phyloP scores from a whole-genome alignment of 2,113 vertebrate genomes.

The Leptobrachium leishanense region DNA sequence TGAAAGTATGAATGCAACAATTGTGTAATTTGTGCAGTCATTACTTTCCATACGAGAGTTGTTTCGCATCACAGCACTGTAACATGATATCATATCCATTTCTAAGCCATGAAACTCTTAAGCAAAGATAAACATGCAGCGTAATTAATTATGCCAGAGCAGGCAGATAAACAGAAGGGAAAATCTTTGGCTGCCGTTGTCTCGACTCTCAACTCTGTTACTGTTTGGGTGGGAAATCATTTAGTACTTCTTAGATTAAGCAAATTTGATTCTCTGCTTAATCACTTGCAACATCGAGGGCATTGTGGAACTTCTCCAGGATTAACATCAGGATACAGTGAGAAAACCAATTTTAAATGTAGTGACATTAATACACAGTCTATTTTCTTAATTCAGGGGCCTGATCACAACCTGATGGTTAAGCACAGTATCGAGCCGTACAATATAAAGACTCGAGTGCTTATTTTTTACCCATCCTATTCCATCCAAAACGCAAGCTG shows the following conservation, averaged over 20 bases:
- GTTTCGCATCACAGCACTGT: neutral
- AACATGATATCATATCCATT: slow-evolving; percentile 16
- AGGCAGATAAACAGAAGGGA: slow-evolving; percentile 31
- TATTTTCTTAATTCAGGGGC: too few species aligned
- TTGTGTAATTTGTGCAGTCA: too few species aligned
- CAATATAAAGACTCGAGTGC: too few species aligned
- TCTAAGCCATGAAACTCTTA: slow-evolving; percentile 19
- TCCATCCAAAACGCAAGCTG: too few species aligned
- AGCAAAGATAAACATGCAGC: slow-evolving; percentile 22
- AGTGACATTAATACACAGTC: too few species aligned
- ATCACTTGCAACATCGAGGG: neutral
- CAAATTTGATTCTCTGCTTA: neutral
- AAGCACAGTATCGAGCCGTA: too few species aligned
- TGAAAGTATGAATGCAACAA: too few species aligned
- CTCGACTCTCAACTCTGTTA: neutral
- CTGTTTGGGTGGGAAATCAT: slow-evolving; percentile 9
- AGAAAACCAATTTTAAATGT: too few species aligned
- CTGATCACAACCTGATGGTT: too few species aligned
- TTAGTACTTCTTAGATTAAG: neutral
- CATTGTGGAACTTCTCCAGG: too few species aligned
- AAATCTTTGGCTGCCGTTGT: slow-evolving; percentile 13
- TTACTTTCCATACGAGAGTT: neutral
- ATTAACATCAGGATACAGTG: too few species aligned
- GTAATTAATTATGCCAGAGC: slow-evolving; percentile 26
- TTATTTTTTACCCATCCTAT: too few species aligned